phyloP scores from a whole-genome alignment of 1,140 invertebrate genomes.

The Heliconius himera region DNA sequence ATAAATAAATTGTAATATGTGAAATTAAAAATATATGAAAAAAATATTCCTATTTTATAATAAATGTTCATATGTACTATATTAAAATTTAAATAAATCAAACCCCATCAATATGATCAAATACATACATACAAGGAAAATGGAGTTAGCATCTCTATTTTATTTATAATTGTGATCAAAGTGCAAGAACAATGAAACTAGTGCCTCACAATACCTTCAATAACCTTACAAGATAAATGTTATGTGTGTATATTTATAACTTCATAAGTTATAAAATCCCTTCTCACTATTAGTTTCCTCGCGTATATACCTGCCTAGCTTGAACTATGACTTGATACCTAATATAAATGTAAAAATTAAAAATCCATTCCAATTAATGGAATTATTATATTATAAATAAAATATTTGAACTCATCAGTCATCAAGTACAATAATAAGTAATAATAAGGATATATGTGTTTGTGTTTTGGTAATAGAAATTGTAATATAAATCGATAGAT shows the following conservation, averaged over 20 bases:
- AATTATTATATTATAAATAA: neutral
- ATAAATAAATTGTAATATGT: too few relatives aligned
- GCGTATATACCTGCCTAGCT: constrained; percentile 76
- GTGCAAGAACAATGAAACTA: constrained; percentile 58
- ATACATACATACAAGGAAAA: neutral
- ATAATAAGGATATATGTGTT: neutral
- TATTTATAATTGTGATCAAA: constrained; percentile 28
- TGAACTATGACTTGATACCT: constrained; percentile 76
- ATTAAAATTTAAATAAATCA: neutral
- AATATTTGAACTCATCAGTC: too few relatives aligned
- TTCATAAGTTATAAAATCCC: constrained; percentile 52
- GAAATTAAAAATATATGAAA: too few relatives aligned
- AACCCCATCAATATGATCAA: neutral
- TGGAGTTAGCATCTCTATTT: neutral
- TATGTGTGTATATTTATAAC: too few relatives aligned
- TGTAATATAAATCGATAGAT: too few relatives aligned
- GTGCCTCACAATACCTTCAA: constrained; percentile 67
- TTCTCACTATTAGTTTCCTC: constrained; percentile 69
- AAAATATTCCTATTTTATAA: neutral
- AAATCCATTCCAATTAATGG: neutral
- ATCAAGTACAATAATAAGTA: too few relatives aligned
- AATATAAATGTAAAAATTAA: constrained; percentile 57
- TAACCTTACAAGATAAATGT: constrained; percentile 56
- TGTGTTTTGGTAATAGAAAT: neutral
- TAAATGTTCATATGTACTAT: neutral